Base-by-base conservation (phyloP, 1,140 invertebrate genomes). In the Cydia amplana region DNA sequence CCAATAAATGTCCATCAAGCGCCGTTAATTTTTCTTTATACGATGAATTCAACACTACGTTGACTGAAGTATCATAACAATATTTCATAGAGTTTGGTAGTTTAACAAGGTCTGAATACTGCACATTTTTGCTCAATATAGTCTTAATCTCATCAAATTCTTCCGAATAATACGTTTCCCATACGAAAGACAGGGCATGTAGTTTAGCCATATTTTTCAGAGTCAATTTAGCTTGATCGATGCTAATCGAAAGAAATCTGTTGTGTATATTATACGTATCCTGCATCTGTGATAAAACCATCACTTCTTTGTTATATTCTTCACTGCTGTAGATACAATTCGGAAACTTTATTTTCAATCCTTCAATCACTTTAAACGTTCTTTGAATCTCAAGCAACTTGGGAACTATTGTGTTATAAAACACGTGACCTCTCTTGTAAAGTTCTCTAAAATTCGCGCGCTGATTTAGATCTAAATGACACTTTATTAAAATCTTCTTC, bases 171-270 rank as follows among this genome's bases (percentile, higher is more conserved):
- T 77, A 73, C 64, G 82, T 82, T 67, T 87, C 80, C 23, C 88
- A 78, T 0, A 81, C 85, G 76, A 91, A 92, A 6, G 87, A 91
- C 28, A 91, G 78, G 12, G 85, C 89, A 55, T 93, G 90, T 60
- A 91, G 80, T 83, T 91, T 91, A 2, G 87, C 91, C 67, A 92
- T 80, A 77, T 88, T 84, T 80, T 85, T 87, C 46, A 91, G 77
- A 74, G 88, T 85, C 14, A 92, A 72, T 2, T 78, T 79, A 5
- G 84, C 83, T 73, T 91, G 87, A 64, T 78, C 70, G 4, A 90
- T 79, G 75, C 88, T 83, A 43, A 83, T 83, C 73, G 80, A 79
- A 65, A 77, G n/a, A 74, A 88, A 83, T 80, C 87, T 60, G 55
- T 60, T 60, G 7, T 60, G 55, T 60, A 60, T 23, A 12, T 12